phyloP scores from a whole-genome alignment of 2,888 invertebrate species.

The Tryphoninae sp. region DNA sequence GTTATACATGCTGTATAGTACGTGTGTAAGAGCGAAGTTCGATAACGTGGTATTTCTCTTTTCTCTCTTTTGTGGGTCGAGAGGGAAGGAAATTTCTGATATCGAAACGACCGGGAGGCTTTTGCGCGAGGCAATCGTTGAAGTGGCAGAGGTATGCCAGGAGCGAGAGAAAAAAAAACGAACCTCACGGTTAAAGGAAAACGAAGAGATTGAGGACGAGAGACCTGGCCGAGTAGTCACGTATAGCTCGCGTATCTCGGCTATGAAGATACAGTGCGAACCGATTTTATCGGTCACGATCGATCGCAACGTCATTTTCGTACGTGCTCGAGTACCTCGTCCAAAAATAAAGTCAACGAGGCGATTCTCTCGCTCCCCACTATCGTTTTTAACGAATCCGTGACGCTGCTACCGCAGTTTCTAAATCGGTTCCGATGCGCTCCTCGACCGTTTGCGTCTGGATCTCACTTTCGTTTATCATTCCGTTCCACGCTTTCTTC shows the following conservation, averaged over 20 bases:
- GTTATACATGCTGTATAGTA: not conserved
- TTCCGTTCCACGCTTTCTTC: not conserved
- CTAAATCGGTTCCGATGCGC: constrained; percentile 56
- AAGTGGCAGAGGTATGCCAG: constrained; percentile 20
- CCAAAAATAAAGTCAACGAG: constrained; percentile 59
- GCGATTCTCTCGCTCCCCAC: constrained; percentile 16
- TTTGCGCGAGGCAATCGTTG: constrained; percentile 52
- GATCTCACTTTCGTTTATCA: constrained; percentile 22
- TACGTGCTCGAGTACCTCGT: constrained; percentile 62
- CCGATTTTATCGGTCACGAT: constrained; percentile 66
- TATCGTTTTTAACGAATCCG: constrained; percentile 31
- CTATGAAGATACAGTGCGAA: constrained; percentile 49
- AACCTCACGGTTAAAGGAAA: constrained; percentile 1
- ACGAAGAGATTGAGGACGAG: constrained; percentile 33
- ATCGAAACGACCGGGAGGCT: constrained; percentile 40
- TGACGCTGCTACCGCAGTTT: constrained; percentile 54
- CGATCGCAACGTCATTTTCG: constrained; percentile 55
- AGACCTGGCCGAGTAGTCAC: constrained; percentile 62
- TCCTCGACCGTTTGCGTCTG: constrained; percentile 8
- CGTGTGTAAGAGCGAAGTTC: constrained; percentile 6
- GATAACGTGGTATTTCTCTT: not conserved
- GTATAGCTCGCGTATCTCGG: constrained; percentile 52
- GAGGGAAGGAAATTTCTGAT: constrained; percentile 56
- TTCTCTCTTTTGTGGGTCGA: constrained; percentile 61
- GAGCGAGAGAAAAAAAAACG: constrained; percentile 9